Evolutionary conservation across 2,797 vertebrate genomes (phyloP).

Genomic region (Sebastes trivittatus): DNA sequence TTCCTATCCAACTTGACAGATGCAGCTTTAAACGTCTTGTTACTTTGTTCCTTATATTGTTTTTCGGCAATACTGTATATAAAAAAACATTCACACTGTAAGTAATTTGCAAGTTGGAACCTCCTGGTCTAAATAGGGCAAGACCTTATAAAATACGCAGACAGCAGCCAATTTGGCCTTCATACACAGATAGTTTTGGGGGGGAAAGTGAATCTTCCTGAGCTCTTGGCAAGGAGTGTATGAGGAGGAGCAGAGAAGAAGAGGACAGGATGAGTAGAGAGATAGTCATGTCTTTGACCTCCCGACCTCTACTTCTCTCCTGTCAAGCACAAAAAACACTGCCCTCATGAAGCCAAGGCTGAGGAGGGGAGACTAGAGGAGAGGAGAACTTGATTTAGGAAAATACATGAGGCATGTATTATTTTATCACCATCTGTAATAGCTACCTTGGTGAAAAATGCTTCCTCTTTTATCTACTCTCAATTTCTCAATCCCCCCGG

Average conservation of each 20-base stretch:
- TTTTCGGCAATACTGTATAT: conserved; percentile 7
- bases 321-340: conserved; percentile 9
- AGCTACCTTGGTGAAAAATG: conserved; percentile 31
- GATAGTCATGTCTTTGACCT: conserved; percentile 27
- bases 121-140: conserved; percentile 17
- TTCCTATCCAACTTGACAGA: conserved; percentile 16
- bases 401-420: neutral
- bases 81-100: neutral
- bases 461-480: conserved; percentile 49
- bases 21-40: neutral
- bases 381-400: neutral
- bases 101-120: conserved; percentile 39
- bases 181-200: conserved; percentile 21
- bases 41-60: conserved; percentile 15
- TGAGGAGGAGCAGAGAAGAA: neutral
- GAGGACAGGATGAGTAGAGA: conserved; percentile 9
- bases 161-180: conserved; percentile 35
- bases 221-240: conserved; percentile 15
- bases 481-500: conserved; percentile 19
- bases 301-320: conserved; percentile 12
- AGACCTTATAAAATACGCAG: conserved; percentile 23
- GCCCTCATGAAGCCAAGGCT: neutral
- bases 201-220: conserved; percentile 33
- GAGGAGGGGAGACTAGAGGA: neutral
- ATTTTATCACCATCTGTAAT: conserved; percentile 40